phyloP scores from a whole-genome alignment of 2,113 vertebrate species.

The Centrocercus urophasianus region DNA sequence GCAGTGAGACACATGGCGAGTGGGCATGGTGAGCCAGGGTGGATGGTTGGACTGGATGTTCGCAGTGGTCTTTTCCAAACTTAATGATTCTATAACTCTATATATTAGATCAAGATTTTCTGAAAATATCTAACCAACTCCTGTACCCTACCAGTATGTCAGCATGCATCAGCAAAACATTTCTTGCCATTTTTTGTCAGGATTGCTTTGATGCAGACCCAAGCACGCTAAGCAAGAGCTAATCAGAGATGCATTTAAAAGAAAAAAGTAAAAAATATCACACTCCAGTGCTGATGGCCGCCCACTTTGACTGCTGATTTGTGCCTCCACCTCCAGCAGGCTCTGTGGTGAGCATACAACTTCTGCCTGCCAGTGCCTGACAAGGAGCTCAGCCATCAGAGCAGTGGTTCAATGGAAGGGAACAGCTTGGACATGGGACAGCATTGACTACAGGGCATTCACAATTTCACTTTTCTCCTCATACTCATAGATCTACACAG shows the following conservation, averaged over 20 bases:
- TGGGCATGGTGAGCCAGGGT: too few relatives aligned
- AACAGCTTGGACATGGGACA: background rate
- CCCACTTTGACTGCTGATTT: background rate
- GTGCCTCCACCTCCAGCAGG: background rate
- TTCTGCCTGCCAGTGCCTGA: background rate
- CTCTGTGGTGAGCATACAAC: background rate
- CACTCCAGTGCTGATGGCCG: background rate
- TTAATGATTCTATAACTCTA: too few relatives aligned
- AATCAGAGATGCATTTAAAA: background rate
- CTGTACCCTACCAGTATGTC: background rate
- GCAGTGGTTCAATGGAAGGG: background rate
- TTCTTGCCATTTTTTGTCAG: background rate
- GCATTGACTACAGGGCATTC: background rate
- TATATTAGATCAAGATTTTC: background rate
- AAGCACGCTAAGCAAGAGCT: background rate
- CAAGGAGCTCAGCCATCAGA: background rate
- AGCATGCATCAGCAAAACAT: accelerated
- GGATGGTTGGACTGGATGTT: too few relatives aligned
- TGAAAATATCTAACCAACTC: background rate
- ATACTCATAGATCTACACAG: background rate
- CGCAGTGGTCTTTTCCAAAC: too few relatives aligned
- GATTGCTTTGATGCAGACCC: background rate
- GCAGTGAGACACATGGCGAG: too few relatives aligned
- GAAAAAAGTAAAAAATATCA: background rate
- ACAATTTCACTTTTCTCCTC: background rate